These are phyloP conservation scores for Pristiophorus japonicus DNA, from an alignment of 2,113 vertebrate species.

Conservation along the genomic window DNA sequence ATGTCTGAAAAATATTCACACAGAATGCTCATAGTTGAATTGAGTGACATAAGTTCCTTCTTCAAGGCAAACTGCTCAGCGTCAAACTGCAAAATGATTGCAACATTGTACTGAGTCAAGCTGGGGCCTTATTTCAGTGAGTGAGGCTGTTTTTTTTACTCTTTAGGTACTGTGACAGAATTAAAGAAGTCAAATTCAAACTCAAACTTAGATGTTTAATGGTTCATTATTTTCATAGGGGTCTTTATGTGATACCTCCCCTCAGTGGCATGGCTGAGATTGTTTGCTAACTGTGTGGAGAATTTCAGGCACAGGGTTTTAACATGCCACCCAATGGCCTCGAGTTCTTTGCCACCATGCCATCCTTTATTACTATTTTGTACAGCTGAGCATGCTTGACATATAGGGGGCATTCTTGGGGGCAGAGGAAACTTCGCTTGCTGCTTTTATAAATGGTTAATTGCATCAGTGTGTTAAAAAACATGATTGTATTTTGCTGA, in stretches of 20 bases:
- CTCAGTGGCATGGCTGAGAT: not conserved
- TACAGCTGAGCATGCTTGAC: not conserved
- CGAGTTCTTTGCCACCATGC: not conserved
- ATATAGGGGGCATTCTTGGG: not conserved
- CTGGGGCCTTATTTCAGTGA: not conserved
- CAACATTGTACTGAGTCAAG: not conserved
- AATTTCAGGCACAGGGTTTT: not conserved
- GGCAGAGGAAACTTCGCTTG: not conserved
- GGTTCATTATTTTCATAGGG: not conserved
- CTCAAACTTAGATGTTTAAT: not conserved
- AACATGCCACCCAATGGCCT: not conserved
- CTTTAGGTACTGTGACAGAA: not conserved
- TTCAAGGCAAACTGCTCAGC: not conserved
- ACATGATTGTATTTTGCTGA: not conserved
- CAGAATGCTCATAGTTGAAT: not conserved
- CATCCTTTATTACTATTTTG: not conserved
- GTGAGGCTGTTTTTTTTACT: not conserved
- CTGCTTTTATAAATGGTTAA: not conserved
- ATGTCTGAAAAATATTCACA: not conserved
- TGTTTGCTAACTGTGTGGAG: not conserved
- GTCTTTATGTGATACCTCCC: not conserved
- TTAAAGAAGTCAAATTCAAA: not conserved
- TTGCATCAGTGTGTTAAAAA: constrained; percentile 5
- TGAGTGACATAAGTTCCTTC: not conserved
- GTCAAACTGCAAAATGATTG: not conserved